A percentile compares a stretch with the other conserved stretches of the same genome.
phyloP scores from a whole-genome alignment of 2,797 vertebrate genomes.

The Hydrocynus forskahlii region DNA sequence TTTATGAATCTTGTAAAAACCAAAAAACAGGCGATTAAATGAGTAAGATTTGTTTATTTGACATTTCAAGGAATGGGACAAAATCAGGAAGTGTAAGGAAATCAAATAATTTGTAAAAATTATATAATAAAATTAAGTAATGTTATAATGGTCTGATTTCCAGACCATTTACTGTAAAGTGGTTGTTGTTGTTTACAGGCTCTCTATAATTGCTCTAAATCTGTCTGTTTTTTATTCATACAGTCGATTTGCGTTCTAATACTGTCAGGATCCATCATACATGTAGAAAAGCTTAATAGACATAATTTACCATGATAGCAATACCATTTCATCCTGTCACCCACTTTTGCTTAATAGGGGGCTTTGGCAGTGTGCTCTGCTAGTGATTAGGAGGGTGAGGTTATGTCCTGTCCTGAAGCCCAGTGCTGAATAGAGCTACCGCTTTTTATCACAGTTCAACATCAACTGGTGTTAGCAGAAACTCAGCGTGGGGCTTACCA shows the following conservation, averaged over 20 bases:
- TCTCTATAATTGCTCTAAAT: neutral
- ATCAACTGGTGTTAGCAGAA: constrained; percentile 24
- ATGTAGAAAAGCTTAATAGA: neutral
- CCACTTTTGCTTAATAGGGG: neutral
- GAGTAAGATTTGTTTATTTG: too few relatives aligned
- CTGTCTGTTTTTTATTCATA: neutral
- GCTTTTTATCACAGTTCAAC: constrained; percentile 14
- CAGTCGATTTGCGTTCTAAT: neutral
- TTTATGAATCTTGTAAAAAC: too few relatives aligned
- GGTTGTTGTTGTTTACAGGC: neutral
- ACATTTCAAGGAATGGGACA: too few relatives aligned
- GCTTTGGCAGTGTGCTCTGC: neutral
- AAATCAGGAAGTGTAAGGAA: neutral
- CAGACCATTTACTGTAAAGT: neutral
- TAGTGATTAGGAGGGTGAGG: constrained; percentile 23
- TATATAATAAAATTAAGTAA: neutral
- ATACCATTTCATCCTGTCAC: neutral
- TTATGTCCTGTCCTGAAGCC: constrained; percentile 14
- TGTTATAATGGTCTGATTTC: neutral
- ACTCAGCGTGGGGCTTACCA: constrained; percentile 4
- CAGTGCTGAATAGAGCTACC: neutral
- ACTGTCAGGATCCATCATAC: neutral
- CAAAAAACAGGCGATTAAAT: too few relatives aligned
- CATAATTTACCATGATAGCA: neutral
- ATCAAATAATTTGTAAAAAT: neutral